phyloP scores from a whole-genome alignment of 2,797 vertebrate genomes.

The Sandelia bainsii region DNA sequence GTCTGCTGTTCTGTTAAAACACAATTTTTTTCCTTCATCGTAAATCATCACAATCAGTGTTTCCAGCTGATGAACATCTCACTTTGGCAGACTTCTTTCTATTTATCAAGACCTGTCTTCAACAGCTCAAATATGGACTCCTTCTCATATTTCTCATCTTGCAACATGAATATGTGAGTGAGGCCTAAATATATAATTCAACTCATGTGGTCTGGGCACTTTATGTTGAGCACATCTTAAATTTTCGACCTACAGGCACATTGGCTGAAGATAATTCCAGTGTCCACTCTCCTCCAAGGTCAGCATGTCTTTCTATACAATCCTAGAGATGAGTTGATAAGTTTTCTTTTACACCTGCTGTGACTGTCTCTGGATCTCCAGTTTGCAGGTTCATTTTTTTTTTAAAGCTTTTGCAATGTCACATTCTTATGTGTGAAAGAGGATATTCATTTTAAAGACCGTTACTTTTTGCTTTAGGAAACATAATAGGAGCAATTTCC shows the following conservation, averaged over 20 bases:
- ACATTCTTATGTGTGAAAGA: neutral
- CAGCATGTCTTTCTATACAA: neutral
- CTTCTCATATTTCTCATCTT: slow-evolving; percentile 21
- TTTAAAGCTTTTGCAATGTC: neutral
- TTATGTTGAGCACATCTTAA: slow-evolving; percentile 15
- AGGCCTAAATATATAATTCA: slow-evolving; percentile 37
- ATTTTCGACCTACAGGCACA: slow-evolving; percentile 23
- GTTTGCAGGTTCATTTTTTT: neutral
- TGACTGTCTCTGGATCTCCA: neutral
- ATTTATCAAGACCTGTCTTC: slow-evolving; percentile 28
- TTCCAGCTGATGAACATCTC: slow-evolving; percentile 15
- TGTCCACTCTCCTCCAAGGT: slow-evolving; percentile 7
- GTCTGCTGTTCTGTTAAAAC: neutral
- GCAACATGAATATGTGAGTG: neutral
- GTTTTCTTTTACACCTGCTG: slow-evolving; percentile 9
- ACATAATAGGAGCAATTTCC: too few relatives aligned
- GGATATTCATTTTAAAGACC: neutral
- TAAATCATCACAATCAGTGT: slow-evolving; percentile 17
- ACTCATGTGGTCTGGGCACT: slow-evolving; percentile 1
- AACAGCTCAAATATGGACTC: slow-evolving; percentile 5
- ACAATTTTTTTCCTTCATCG: slow-evolving; percentile 4
- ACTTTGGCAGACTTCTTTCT: slow-evolving; percentile 8
- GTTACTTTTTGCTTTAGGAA: too few relatives aligned
- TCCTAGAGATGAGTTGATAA: neutral
- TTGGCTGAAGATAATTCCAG: slow-evolving; percentile 33